A percentile compares a stretch with the other conserved stretches of the same genome.
These are phyloP conservation scores for Centropyge bicolor DNA, from an alignment of 2,797 vertebrate species.

Conservation along the genomic window DNA sequence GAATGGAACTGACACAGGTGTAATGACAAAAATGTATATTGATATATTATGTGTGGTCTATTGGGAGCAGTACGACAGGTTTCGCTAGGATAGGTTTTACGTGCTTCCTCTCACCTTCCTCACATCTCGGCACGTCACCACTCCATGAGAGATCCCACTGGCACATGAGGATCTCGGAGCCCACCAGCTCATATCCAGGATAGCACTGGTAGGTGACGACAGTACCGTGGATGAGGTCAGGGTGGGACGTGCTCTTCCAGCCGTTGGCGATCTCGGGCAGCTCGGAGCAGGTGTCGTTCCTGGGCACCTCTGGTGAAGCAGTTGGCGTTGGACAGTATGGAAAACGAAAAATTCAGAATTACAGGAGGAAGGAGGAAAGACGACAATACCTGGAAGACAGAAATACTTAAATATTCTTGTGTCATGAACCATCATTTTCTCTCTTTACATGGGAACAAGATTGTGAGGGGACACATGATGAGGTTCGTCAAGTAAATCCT, in stretches of 20 bases:
- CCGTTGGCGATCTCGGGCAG: conserved; percentile 95
- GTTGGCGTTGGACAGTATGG: background rate
- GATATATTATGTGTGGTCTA: no score
- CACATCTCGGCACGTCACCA: conserved; percentile 92
- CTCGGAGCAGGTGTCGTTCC: conserved; percentile 97
- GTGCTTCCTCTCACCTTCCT: conserved; percentile 88
- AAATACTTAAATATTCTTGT: conserved; percentile 11
- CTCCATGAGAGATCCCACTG: conserved; percentile 99
- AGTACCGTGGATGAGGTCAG: conserved; percentile 94
- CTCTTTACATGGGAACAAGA: conserved; percentile 17
- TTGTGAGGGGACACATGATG: conserved; percentile 5
- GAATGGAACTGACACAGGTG: no score
- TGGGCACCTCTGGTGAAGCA: conserved; percentile 90
- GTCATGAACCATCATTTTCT: conserved; percentile 1
- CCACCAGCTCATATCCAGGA: conserved; percentile 91
- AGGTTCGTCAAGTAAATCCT: conserved; percentile 28
- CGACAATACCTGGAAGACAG: background rate
- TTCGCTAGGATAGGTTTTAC: no score
- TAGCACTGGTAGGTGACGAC: conserved; percentile 98
- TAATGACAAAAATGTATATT: no score
- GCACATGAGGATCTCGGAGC: conserved; percentile 96
- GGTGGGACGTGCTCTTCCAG: conserved; percentile 97
- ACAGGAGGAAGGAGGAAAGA: conserved; percentile 11
- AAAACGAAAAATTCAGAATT: conserved; percentile 1
- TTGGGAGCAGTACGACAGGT: no score